phyloP scores from a whole-genome alignment of 1,140 invertebrate species.

The Cotesia chilonis region DNA sequence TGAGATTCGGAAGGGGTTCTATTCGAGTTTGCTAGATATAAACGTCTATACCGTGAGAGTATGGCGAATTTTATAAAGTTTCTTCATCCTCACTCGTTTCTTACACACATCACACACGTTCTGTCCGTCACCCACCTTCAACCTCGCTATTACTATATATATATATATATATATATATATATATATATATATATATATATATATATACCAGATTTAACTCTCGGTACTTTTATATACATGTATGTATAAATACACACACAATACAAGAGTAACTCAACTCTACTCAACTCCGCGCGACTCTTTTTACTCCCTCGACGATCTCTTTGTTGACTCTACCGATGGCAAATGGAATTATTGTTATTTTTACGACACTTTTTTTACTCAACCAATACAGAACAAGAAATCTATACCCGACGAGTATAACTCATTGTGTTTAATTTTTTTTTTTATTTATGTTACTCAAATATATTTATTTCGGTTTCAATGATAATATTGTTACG shows the following conservation, averaged over 20 bases:
- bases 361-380: slow-evolving; percentile 41
- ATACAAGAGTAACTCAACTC: neutral
- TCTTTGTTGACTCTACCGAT: slow-evolving; percentile 39
- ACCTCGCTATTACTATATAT: too few species aligned
- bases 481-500: too few species aligned
- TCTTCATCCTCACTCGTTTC: neutral
- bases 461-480: too few species aligned
- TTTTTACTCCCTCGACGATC: slow-evolving; percentile 21
- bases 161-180: too few species aligned
- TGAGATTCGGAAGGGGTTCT: too few species aligned
- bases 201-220: neutral
- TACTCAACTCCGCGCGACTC: too few species aligned
- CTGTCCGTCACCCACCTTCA: too few species aligned
- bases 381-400: slow-evolving; percentile 10
- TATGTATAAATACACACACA: neutral
- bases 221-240: neutral
- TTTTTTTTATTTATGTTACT: neutral
- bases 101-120: slow-evolving; percentile 4
- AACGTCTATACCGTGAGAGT: too few species aligned
- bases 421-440: neutral
- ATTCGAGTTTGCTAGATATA: too few species aligned
- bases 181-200: too few species aligned
- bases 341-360: slow-evolving; percentile 43
- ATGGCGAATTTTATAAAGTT: neutral
- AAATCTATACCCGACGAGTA: slow-evolving; percentile 32